Conservation (phyloP, 2,888 invertebrate species). For the Phrixothrix hirtus region DNA sequence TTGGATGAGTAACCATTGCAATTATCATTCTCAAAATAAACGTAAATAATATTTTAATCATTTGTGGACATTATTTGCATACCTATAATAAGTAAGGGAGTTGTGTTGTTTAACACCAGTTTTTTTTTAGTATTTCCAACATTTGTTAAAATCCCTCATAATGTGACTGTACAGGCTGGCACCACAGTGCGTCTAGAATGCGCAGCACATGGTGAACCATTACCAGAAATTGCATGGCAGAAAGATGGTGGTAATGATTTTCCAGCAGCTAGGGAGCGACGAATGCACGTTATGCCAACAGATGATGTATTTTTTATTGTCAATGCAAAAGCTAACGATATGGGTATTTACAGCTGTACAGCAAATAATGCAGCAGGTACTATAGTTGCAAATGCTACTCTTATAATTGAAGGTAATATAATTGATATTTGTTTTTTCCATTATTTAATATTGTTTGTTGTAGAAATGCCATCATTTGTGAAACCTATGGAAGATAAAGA, state of each 20-base stretch:
- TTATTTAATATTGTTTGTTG: conserved; percentile 31
- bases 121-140: conserved; percentile 74
- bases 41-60: neutral
- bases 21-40: too few species aligned
- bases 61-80: too few species aligned
- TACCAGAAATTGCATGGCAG: conserved; percentile 87
- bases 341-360: conserved; percentile 91
- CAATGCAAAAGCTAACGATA: conserved; percentile 85
- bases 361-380: conserved; percentile 89
- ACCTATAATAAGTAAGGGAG: too few species aligned
- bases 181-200: conserved; percentile 87
- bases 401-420: conserved; percentile 72
- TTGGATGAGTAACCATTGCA: too few species aligned
- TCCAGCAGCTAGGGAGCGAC: conserved; percentile 89
- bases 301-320: conserved; percentile 92
- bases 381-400: conserved; percentile 82
- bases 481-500: conserved; percentile 86
- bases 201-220: conserved; percentile 86
- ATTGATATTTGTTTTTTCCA: neutral
- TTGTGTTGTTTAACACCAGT: too few species aligned
- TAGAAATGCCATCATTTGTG: conserved; percentile 85
- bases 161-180: conserved; percentile 83
- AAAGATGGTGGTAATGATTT: conserved; percentile 94
- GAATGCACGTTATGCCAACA: conserved; percentile 89
- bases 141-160: conserved; percentile 81